These are phyloP conservation scores for Platycnemis pennipes DNA, from an alignment of 2,888 invertebrate species.

Conservation along the genomic window DNA sequence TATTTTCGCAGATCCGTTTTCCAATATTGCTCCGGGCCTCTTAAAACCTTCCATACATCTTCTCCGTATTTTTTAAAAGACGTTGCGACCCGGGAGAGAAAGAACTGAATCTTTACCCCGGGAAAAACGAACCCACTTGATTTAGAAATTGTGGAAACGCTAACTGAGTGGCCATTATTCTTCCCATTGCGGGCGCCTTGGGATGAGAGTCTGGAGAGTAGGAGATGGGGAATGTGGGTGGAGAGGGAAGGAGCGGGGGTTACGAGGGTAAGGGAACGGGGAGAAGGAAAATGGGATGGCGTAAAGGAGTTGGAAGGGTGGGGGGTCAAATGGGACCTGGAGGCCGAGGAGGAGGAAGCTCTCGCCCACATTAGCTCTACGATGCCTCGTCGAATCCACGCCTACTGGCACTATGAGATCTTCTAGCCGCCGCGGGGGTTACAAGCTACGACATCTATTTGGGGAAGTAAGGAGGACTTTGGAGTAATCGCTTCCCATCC, in stretches of 20 bases:
- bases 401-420: no score
- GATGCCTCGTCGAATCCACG: no score
- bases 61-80: neutral
- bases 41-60: conserved; percentile 25
- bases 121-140: conserved; percentile 59
- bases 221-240: neutral
- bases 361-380: neutral
- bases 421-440: no score
- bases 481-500: no score
- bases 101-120: conserved; percentile 16
- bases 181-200: neutral
- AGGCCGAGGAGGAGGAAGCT: neutral
- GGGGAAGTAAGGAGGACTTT: no score
- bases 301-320: neutral
- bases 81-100: neutral
- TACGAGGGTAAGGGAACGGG: neutral
- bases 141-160: conserved; percentile 58
- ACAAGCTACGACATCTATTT: no score
- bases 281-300: neutral
- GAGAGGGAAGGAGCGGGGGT: neutral
- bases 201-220: neutral
- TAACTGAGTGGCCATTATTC: conserved; percentile 56
- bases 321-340: neutral
- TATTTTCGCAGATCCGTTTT: neutral
- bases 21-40: conserved; percentile 13